phyloP scores from a whole-genome alignment of 2,888 invertebrate genomes.

The Girardia tigrina region DNA sequence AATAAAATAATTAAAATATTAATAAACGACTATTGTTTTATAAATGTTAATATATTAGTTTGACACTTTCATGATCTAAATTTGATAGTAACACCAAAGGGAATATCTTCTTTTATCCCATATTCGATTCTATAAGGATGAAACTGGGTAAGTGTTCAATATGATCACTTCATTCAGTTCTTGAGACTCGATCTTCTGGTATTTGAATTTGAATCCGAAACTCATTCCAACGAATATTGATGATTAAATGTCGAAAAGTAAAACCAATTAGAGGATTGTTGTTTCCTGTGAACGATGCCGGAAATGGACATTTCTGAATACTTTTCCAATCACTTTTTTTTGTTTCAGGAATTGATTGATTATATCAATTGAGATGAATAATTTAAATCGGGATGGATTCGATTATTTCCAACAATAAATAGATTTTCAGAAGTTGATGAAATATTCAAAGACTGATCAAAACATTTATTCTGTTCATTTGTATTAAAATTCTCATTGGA shows the following conservation, averaged over 20 bases:
- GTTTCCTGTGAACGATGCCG: conserved; percentile 51
- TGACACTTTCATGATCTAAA: too few relatives aligned
- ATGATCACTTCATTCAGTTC: too few relatives aligned
- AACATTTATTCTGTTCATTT: neutral
- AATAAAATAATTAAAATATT: too few relatives aligned
- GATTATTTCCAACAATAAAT: neutral
- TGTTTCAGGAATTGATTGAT: neutral
- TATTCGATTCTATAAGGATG: too few relatives aligned
- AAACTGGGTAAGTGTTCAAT: too few relatives aligned
- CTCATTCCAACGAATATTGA: conserved; percentile 99
- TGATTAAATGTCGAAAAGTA: conserved; percentile 79
- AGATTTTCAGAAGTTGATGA: neutral
- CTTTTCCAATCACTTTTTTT: neutral
- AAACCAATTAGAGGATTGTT: conserved; percentile 61
- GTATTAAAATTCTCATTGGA: neutral
- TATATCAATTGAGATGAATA: neutral
- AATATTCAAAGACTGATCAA: neutral
- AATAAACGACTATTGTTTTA: too few relatives aligned
- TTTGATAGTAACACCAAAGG: too few relatives aligned
- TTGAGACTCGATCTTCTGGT: too few relatives aligned
- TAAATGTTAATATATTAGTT: too few relatives aligned
- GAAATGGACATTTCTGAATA: conserved; percentile 38
- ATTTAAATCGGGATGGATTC: neutral
- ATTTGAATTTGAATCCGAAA: too few relatives aligned
- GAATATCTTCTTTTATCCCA: too few relatives aligned